Evolutionary conservation across 2,888 invertebrate genomes (phyloP).

Genomic region (Sinotaia quadrata): DNA sequence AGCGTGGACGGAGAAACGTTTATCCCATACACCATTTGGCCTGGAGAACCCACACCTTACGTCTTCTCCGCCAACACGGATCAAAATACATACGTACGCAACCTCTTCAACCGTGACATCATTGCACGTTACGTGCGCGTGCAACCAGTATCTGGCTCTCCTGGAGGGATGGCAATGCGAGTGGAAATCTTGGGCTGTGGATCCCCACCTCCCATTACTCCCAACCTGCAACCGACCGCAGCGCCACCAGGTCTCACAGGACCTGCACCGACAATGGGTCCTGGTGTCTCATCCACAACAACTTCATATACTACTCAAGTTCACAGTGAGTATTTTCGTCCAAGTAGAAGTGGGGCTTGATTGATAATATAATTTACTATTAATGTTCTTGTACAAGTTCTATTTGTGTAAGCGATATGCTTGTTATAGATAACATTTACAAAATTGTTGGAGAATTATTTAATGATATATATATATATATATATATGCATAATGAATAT

Average conservation of each 20-base stretch:
- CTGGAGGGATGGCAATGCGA: constrained; percentile 46
- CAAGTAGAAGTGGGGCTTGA: no score
- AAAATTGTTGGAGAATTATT: no score
- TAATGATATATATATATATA: no score
- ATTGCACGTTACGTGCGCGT: constrained; percentile 70
- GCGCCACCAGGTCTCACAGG: constrained; percentile 1
- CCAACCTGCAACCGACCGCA: constrained; percentile 19
- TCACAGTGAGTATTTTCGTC: no score
- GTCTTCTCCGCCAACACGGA: constrained; percentile 74
- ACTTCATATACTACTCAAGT: neutral
- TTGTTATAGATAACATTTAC: no score
- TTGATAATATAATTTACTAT: no score
- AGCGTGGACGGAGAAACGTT: constrained; percentile 51
- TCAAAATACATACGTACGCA: constrained; percentile 40
- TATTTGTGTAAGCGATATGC: no score
- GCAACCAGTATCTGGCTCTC: constrained; percentile 52
- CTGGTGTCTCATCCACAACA: constrained; percentile 1
- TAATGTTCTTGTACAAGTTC: no score
- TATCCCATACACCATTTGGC: constrained; percentile 47
- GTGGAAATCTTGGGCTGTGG: neutral
- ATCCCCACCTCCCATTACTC: constrained; percentile 25
- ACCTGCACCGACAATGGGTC: constrained; percentile 17
- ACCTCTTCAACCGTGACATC: constrained; percentile 40
- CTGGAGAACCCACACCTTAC: neutral
- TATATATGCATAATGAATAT: no score